Evolutionary conservation across 2,797 vertebrate genomes (phyloP), one percentile per base, ranked within the genome.

Genomic region (Clamator glandarius): DNA sequence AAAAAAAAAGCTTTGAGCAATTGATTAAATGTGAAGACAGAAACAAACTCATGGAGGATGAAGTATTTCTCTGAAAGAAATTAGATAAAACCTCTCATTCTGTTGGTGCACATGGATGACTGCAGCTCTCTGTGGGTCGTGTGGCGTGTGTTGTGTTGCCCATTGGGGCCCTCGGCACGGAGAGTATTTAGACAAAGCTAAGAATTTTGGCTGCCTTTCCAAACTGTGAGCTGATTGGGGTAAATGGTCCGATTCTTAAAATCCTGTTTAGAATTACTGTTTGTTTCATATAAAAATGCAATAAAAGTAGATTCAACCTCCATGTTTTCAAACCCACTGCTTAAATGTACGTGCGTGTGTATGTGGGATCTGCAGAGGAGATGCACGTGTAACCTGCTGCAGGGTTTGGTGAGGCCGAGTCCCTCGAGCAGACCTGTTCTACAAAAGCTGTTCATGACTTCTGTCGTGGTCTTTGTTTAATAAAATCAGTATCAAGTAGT

Each of bases 271-370:
- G n/a, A 66, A 48, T 69, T 92, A 41, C 13, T 79, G 18, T 74
- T 77, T 85, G 31, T 77, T 86, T 89, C 50, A 61, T 23, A 16
- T n/a, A 44, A 74, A 58, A 74, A 87, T 26, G 6, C 46, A 95
- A 95, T 95, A 95, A 95, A 95, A 89, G 39, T 35, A 63, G 10
- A 29, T 46, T 80, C 14, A 64, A 39, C 25, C 24, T 77, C 67
- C 5, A 1, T 29, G n/a, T 57, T 83, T 92, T 62, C 2, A 6
- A 77, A 92, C 51, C 9, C 7, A 12, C 15, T 46, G 3, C 25
- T 58, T 76, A 10, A 21, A 15, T 20, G 26, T 33, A 2, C 31
- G 24, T 5, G 7, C 28, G 24, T 5, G 7, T 12, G 19, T 4
- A 2, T 36, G 10, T 28, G 59, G n/a, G 41, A 25, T n/a, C 6